Evolutionary conservation across 2,797 vertebrate genomes (phyloP), one percentile per base, ranked within the genome.

Genomic region (Galagoides demidoff): DNA sequence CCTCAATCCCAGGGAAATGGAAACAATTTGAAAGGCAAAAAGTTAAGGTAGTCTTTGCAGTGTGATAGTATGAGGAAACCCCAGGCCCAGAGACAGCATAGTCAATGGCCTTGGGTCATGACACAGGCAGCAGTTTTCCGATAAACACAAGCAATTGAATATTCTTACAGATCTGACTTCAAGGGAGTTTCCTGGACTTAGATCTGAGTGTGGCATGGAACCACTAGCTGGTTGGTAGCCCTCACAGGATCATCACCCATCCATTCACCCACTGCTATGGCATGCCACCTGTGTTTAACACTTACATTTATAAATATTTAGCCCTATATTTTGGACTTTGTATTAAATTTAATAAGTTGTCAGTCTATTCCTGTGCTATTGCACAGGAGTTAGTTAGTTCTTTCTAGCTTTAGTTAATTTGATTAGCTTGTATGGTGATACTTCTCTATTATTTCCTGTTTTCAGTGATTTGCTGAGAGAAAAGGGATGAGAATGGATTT

Each of bases 171-270:
- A 95, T 31, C 5, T 49, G 6, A 89, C 37, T 17, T 39, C 20
- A 86, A 82, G 25, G 3, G 5, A 23, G 1, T 22, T 34, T n/a
- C 19, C 17, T 37, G 12, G 1, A 6, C 19, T 2, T 10, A 55
- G 52, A 34, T 6, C 3, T 14, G 14, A 52, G 5, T n/a, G 16
- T 25, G 23, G 9, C 12, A 27, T 17, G 11, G 39, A 23, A 52
- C 20, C 10, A 3, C 4, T 74, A 45, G 5, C 31, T 64, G 10
- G 4, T 66, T 10, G 57, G 5, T 5, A 52, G 13, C 66, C 20
- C 39, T 19, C 19, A 43, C 0, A 64, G 16, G 19, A 27, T 1
- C 0, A 2, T 7, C 25, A 11, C 25, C 14, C 12, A 9, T 31
- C 27, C 17, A 7, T 11, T 3, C 6, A 8, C 3, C 25, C 2